A percentile compares a stretch with the other conserved stretches of the same genome.
phyloP scores from a whole-genome alignment of 1,140 invertebrate species.

The Diorhabda sublineata region DNA sequence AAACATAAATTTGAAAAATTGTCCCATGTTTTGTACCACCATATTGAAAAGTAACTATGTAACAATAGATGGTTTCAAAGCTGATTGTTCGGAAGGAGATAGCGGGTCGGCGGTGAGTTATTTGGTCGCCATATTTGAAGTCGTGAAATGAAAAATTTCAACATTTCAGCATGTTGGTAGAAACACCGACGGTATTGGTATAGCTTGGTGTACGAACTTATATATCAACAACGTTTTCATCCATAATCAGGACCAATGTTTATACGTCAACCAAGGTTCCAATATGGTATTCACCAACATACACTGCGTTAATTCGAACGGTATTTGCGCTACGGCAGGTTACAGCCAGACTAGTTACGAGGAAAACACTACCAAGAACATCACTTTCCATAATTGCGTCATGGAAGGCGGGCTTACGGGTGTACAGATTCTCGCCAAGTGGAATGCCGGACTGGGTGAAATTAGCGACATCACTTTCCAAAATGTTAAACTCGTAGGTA shows the following conservation, averaged over 20 bases:
- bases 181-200: neutral
- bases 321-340: neutral
- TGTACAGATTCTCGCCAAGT: neutral
- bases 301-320: neutral
- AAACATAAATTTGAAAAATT: constrained; percentile 1
- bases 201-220: neutral
- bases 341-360: neutral
- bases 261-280: neutral
- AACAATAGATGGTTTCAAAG: neutral
- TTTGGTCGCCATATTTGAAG: too few species aligned
- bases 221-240: constrained; percentile 1
- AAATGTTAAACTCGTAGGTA: neutral
- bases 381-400: neutral
- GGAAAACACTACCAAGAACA: neutral
- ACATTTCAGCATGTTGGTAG: neutral
- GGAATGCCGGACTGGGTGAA: neutral
- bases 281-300: neutral
- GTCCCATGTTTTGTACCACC: neutral
- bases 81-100: constrained; percentile 2
- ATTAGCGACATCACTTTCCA: neutral
- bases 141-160: too few species aligned
- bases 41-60: neutral
- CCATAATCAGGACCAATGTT: constrained; percentile 2
- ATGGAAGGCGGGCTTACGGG: neutral
- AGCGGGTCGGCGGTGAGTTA: neutral